Evolutionary conservation across 1,140 invertebrate genomes (phyloP), one percentile per base, ranked within the genome.

Genomic region (Nomia melanderi): DNA sequence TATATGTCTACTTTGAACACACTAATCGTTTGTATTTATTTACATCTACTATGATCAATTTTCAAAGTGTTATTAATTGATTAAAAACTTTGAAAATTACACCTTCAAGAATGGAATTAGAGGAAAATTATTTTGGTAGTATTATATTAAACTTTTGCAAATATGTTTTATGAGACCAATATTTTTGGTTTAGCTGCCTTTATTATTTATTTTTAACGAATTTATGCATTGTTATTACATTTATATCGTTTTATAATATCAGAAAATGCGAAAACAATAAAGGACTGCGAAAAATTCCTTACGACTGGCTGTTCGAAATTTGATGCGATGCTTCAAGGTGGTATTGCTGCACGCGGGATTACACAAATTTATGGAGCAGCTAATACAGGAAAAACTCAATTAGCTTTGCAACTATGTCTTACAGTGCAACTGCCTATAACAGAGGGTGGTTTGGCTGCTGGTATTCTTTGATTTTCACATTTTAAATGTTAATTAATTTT

Each of bases 341-440:
- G 97, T n/a, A 93, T 98, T 64, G 90, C 94, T 33, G 93, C 92
- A 73, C 93, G 94, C 72, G 95, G 96, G 27, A 94, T 98, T 20
- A 97, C 96, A 60, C 97, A 98, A 93, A 94, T 98, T 86, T 95
- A 94, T 90, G 97, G 97, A 17, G 94, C 95, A 89, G 96, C 96
- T 91, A 96, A 96, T 11, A 93, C 93, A 83, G 97, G 97, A 23
- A 98, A 98, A 93, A 97, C 97, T 1, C 97, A 98, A 91, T 86
- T 98, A 20, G 96, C 95, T 82, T 88, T 98, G 33, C 96, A 98
- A 91, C 87, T 97, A 6, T 91, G 92, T 39, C 88, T 96, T 8
- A 93, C 92, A 65, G 93, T 93, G n/a, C 95, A 96, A 88, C 88
- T 94, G 69, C 92, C 93, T 23, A 54, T 57, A 56, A 56, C 76